phyloP scores from a whole-genome alignment of 2,888 invertebrate species.

The Branchellion lobata region DNA sequence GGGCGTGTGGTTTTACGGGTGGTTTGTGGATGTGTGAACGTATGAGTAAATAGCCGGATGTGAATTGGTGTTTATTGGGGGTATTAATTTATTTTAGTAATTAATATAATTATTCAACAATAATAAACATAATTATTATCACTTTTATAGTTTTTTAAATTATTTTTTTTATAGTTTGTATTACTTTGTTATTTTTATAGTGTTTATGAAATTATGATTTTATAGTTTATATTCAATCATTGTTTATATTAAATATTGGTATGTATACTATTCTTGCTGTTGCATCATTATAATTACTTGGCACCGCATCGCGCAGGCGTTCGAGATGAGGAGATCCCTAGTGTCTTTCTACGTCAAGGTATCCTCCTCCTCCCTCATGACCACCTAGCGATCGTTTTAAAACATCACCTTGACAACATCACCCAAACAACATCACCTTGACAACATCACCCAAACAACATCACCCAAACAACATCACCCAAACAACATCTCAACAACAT shows the following conservation, averaged over 20 bases:
- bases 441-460: not conserved
- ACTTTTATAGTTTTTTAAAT: not conserved
- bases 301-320: not conserved
- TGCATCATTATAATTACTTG: no score
- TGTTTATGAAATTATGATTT: no score
- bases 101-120: not conserved
- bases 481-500: not conserved
- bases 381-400: slow-evolving; percentile 72
- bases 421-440: not conserved
- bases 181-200: not conserved
- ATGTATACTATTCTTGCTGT: no score
- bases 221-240: no score
- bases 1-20: no score
- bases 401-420: slow-evolving; percentile 8
- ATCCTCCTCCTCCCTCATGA: no score
- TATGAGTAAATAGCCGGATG: no score
- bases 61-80: no score
- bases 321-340: slow-evolving; percentile 74
- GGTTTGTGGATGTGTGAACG: no score
- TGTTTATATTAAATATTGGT: no score
- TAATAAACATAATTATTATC: not conserved
- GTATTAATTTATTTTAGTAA: no score
- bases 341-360: slow-evolving; percentile 97
- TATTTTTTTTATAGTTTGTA: not conserved
- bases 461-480: not conserved